phyloP scores from a whole-genome alignment of 2,888 invertebrate species.

The Rhynchonema sp. region DNA sequence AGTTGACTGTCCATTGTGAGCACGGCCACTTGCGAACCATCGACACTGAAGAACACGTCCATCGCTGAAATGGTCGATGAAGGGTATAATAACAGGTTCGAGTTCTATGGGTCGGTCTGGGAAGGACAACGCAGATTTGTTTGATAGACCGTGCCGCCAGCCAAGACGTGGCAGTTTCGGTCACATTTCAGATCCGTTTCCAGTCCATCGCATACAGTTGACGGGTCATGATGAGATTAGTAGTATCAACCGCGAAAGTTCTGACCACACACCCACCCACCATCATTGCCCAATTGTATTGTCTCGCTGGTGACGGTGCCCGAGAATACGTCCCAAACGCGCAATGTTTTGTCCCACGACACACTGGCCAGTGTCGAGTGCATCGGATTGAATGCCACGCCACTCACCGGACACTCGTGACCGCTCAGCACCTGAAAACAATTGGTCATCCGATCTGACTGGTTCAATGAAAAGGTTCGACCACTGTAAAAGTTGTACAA shows the following conservation, averaged over 20 bases:
- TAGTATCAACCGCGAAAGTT: too few species aligned
- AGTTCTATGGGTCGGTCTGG: too few species aligned
- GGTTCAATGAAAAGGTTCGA: too few species aligned
- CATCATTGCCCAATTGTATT: slow-evolving; percentile 53
- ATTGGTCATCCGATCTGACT: too few species aligned
- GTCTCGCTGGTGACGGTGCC: slow-evolving; percentile 59
- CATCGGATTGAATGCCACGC: slow-evolving; percentile 52
- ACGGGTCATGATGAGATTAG: too few species aligned
- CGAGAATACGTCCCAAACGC: slow-evolving; percentile 77
- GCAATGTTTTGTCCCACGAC: slow-evolving; percentile 82
- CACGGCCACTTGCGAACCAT: slow-evolving; percentile 76
- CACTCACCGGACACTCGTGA: slow-evolving; percentile 74
- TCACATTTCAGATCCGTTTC: background rate
- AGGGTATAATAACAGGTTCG: too few species aligned
- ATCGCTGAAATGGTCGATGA: too few species aligned
- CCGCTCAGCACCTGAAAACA: slow-evolving; percentile 46
- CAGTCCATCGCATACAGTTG: too few species aligned
- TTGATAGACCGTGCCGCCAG: too few species aligned
- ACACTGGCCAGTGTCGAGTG: slow-evolving; percentile 48
- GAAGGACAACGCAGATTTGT: too few species aligned
- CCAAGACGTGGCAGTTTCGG: too few species aligned
- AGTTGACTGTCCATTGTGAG: slow-evolving; percentile 62
- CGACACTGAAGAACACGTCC: slow-evolving; percentile 64
- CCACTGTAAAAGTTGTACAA: too few species aligned
- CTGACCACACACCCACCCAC: slow-evolving; percentile 25